A percentile compares a stretch with the other conserved stretches of the same genome.
These are phyloP conservation scores for Enteromius viviparus DNA, from an alignment of 2,797 vertebrate genomes.

Conservation along the genomic window DNA sequence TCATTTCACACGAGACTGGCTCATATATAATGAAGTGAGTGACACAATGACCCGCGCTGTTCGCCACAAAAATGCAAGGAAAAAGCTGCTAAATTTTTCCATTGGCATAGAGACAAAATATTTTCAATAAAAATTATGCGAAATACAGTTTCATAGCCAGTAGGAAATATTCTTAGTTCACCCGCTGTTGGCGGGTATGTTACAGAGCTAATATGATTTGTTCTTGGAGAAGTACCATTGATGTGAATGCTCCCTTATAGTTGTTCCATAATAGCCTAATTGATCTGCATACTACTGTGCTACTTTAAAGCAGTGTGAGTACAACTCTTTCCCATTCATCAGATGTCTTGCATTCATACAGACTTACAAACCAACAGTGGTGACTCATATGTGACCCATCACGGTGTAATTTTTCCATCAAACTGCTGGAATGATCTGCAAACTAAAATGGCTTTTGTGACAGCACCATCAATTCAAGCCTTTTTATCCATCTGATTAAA, in stretches of 20 bases:
- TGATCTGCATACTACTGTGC: background rate
- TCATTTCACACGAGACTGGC: slow-evolving; percentile 28
- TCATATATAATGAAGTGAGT: slow-evolving; percentile 25
- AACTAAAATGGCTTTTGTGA: slow-evolving; percentile 40
- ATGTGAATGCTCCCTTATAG: background rate
- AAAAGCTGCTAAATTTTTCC: slow-evolving; percentile 32
- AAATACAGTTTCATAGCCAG: slow-evolving; percentile 14
- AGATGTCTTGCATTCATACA: slow-evolving; percentile 34
- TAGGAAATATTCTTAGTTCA: slow-evolving; percentile 21
- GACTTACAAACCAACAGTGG: slow-evolving; percentile 45
- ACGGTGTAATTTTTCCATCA: slow-evolving; percentile 69
- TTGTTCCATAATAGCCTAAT: background rate
- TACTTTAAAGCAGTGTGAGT: background rate
- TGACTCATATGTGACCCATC: slow-evolving; percentile 49
- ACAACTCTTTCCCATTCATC: background rate
- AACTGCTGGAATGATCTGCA: slow-evolving; percentile 55
- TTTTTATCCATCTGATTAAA: slow-evolving; percentile 33
- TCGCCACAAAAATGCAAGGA: slow-evolving; percentile 37
- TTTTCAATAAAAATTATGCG: slow-evolving; percentile 13
- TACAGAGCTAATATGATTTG: background rate
- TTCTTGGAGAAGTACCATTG: background rate
- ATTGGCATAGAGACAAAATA: slow-evolving; percentile 25
- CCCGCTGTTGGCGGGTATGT: background rate
- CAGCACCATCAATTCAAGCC: slow-evolving; percentile 36
- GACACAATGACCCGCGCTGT: slow-evolving; percentile 24